Base-by-base conservation (phyloP, 2,113 vertebrate genomes). In the Gymnogyps californianus region DNA sequence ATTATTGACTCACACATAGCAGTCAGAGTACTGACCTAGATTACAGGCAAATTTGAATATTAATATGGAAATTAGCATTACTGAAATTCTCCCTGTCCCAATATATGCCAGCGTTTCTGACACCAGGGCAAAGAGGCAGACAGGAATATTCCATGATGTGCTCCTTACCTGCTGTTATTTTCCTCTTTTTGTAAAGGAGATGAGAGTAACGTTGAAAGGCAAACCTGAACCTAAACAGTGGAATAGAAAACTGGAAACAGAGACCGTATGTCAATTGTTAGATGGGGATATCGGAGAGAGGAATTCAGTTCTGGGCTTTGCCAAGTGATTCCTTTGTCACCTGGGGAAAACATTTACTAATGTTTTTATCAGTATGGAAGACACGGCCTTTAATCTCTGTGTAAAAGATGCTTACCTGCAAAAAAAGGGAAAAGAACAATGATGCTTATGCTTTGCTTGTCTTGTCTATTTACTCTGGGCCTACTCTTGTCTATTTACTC, bases 261-360 rank as follows among this genome's bases (percentile, higher is more conserved):
- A 54, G 11, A 25, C 11, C 0, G 0, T 19, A 14, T 19, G 16
- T 32, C 42, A 25, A 0, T 9, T 21, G 40, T 57, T 61, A 36
- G 36, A 13, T n/a, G 47, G 36, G 10, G 54, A 57, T 74, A 42
- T 4, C 31, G 16, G 67, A 81, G 49, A 58, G 29, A 69, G 11
- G 10, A 85, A 31, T n/a, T 70, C 20, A 46, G 4, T 32, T 57
- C 69, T 76, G 17, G 29, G 36, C 17, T 52, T 76, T 70, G 44
- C 42, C 64, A 90, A 36, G 36, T 0, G 1, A 42, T 54, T 77
- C 26, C 17, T 76, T 62, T 52, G 14, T 86, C 38, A 57, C 17
- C 10, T 17, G 69, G 20, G 42, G 36, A 40, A 64, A 58, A 69
- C 18, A 42, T 49, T 85, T 44, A 62, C 36, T 52, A 10, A 32